Evolutionary conservation across 1,140 invertebrate genomes (phyloP), one percentile per base, ranked within the genome.

Genomic region (Lordiphosa clarofinis): DNA sequence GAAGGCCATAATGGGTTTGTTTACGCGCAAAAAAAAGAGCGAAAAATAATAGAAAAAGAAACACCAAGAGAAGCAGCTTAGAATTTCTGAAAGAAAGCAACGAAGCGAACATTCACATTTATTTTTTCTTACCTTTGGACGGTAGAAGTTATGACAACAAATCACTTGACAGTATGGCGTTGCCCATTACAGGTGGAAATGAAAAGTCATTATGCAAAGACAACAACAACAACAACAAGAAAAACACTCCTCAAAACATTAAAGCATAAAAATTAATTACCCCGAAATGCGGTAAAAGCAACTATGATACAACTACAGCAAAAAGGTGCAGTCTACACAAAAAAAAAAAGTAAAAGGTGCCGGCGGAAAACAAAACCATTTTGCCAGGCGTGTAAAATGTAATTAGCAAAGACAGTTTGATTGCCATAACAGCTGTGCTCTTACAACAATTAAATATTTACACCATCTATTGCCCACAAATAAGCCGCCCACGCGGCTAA

Each of bases 1-100:
- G n/a, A 44, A 54, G 55, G 36, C 73, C 54, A 60, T 82, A 82
- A 82, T 82, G 73, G 73, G 63, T 73, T 69, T 82, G 72, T 79
- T 81, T 79, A 68, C 61, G 69, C 65, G 44, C 46, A 48, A 31
- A 35, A 10, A 33, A 12, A 36, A 12, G 1, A 15, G 19, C 19
- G 19, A 19, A 19, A 19, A 19, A 19, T 19, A 19, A 19, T 19
- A 24, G 12, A 48, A 59, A 65, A 36, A 35, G 38, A 48, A 52
- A 24, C 21, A 37, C 48, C 48, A 12, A 35, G 40, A 50, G 33
- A 55, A 62, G 56, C 56, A 15, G 56, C 56, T 55, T 50, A 50
- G 50, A 60, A 50, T 35, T 48, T 48, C 49, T 37, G 33, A 55
- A 53, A 55, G 56, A 58, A 63, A 53, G 52, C 53, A 61, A 35